Conservation (phyloP, 2,797 vertebrate species). For the Acanthurus tractus region DNA sequence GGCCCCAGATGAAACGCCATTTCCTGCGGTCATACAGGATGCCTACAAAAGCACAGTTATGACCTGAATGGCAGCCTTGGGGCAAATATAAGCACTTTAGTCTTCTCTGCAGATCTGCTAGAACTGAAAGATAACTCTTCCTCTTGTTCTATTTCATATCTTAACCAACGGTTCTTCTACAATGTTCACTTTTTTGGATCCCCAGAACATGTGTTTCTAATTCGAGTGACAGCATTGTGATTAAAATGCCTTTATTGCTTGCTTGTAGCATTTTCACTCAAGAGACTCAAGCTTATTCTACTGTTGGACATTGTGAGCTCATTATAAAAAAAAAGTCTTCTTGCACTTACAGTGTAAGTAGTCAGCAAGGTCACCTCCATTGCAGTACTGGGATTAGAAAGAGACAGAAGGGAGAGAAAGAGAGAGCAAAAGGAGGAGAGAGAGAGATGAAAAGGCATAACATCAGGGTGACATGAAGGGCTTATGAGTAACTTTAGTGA, state of each 20-base stretch:
- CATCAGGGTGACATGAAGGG: conserved; percentile 17
- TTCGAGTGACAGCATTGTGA: background rate
- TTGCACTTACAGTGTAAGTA: conserved; percentile 95
- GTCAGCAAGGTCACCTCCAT: conserved; percentile 97
- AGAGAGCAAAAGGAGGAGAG: background rate
- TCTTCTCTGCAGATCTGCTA: background rate
- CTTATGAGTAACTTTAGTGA: conserved; percentile 31
- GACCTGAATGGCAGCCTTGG: background rate
- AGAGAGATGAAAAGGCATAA: conserved; percentile 35
- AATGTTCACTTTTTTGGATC: background rate
- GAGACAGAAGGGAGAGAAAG: conserved; percentile 19
- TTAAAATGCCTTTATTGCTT: background rate
- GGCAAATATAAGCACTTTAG: background rate
- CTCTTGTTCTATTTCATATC: background rate
- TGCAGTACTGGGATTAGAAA: conserved; percentile 91
- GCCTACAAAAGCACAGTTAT: conserved; percentile 1
- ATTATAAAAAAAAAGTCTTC: background rate
- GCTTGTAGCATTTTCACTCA: background rate
- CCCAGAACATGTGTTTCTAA: background rate
- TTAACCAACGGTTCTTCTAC: background rate
- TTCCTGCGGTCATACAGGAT: conserved; percentile 14
- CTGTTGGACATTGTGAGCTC: background rate
- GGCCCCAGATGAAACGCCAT: conserved; percentile 10
- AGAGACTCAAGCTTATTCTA: background rate
- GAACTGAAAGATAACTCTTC: background rate